Evolutionary conservation across 2,888 invertebrate genomes (phyloP), one percentile per base, ranked within the genome.

Genomic region (Ochropleura plecta): DNA sequence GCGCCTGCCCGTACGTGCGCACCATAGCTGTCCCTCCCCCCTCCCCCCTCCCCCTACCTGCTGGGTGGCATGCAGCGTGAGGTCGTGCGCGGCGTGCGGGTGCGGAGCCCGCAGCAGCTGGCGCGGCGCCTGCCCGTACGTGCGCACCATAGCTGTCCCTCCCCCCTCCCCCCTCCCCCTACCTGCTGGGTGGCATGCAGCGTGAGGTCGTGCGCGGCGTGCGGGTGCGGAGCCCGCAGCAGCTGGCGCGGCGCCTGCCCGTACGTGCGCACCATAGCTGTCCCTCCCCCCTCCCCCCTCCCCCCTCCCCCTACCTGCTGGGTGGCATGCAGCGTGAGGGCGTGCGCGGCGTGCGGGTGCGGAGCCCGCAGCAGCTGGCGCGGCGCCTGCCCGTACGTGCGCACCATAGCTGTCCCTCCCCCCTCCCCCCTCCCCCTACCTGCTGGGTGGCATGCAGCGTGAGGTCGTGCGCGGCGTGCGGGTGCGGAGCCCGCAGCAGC

Each of bases 211-310:
- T 90, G 88, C 79, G 94, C 92, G 60, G 94, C 93, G 90, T 97
- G 96, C 55, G 98, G 98, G 96, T 99, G 99, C 30, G 98, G 97
- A 48, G 97, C 92, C 81, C 97, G 97, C 91, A 99, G 98, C 86
- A 99, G 97, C 93, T 98, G 98, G 48, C 98, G 97, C 30, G 99
- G 99, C 90, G 98, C 98, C 96, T 99, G 99, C 0, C 99, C 99
- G 91, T 98, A 98, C 5, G n/a, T 98, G 90, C 97, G 97, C 46
- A 99, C 98, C 98, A 99, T 99, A 8, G 98, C 98, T 89, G 98
- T 97, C 80, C 98, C 97, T 91, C 98, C 97, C 84, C 98, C 95
- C 97, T 94, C 98, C 98, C 46, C 46, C 46, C 48, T 48, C n/a
- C 48, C 48, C 48, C 48, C 48, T 49, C 48, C 48, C 48, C 48